A percentile compares a stretch with the other conserved stretches of the same genome.
These are phyloP conservation scores for Sialia sialis DNA, from an alignment of 2,113 vertebrate genomes.

Conservation along the genomic window DNA sequence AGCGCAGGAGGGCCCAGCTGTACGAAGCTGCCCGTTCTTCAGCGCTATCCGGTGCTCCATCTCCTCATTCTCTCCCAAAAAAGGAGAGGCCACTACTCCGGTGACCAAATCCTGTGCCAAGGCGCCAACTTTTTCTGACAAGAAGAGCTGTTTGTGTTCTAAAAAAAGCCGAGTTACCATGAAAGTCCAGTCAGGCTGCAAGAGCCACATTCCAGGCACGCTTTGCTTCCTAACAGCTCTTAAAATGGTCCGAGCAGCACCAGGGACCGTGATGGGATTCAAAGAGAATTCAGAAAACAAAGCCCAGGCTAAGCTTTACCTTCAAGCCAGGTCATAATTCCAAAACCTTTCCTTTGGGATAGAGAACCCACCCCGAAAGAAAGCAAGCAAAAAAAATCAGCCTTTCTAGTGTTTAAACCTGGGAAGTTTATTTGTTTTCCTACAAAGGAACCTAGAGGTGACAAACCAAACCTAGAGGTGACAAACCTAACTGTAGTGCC, in stretches of 20 bases:
- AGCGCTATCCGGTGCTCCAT: neutral
- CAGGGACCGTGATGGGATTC: accelerated
- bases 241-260: neutral
- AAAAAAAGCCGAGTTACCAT: slow-evolving; percentile 41
- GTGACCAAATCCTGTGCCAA: neutral
- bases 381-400: neutral
- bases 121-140: neutral
- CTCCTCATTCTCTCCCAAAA: neutral
- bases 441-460: neutral
- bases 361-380: neutral
- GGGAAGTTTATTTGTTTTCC: slow-evolving; percentile 20
- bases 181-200: slow-evolving; percentile 4
- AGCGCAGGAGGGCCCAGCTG: neutral
- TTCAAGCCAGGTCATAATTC: too few species aligned
- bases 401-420: neutral
- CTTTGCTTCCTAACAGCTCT: neutral
- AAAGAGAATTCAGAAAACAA: neutral
- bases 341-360: accelerated
- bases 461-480: neutral
- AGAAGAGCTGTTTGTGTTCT: neutral
- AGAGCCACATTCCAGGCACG: neutral
- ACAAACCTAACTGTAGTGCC: neutral
- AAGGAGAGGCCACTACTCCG: neutral
- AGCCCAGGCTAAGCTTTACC: neutral
- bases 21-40: neutral